Conservation (phyloP, 1,140 invertebrate genomes). For the Pentalonia nigronervosa region DNA sequence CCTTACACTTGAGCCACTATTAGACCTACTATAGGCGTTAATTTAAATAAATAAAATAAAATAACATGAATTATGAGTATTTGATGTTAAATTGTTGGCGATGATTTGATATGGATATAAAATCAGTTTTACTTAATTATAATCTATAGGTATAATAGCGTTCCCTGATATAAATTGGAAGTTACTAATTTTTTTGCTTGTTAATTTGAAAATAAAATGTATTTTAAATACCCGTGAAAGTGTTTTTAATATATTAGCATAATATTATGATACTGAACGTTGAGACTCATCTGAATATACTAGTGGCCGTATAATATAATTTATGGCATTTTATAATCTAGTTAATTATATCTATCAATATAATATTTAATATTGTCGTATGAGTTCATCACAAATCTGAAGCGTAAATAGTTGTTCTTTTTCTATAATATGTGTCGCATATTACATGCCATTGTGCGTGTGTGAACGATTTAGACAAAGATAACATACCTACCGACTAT, state of each 20-base stretch:
- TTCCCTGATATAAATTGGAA: background rate
- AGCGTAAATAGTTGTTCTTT: no score
- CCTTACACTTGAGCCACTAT: no score
- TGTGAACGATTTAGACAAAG: background rate
- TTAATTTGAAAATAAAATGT: background rate
- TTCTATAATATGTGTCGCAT: background rate
- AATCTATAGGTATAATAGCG: background rate
- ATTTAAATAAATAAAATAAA: no score
- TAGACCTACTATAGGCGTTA: no score
- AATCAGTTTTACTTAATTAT: background rate
- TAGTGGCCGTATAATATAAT: background rate
- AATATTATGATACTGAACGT: background rate
- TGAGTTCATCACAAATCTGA: no score
- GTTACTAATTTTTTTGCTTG: background rate
- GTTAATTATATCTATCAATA: background rate
- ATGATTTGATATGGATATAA: background rate
- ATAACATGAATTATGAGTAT: no score
- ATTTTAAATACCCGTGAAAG: background rate
- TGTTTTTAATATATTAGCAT: background rate
- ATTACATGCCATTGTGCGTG: background rate
- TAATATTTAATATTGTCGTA: no score
- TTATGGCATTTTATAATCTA: background rate
- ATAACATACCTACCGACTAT: background rate
- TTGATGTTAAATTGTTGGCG: no score
- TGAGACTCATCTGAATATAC: background rate